Evolutionary conservation across 1,140 invertebrate species (phyloP).

Genomic region (Anthonomus grandis): DNA sequence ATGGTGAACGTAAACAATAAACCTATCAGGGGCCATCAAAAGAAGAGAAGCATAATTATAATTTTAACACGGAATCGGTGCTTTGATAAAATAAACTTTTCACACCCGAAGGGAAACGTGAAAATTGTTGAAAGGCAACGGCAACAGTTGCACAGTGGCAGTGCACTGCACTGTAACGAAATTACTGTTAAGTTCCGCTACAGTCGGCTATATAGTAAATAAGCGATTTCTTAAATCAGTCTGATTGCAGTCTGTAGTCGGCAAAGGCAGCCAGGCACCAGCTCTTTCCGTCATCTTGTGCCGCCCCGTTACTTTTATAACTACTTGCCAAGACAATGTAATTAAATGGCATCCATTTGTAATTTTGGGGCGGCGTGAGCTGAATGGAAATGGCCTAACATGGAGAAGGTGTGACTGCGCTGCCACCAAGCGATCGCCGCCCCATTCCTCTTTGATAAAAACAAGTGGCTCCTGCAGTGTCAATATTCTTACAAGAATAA

Average conservation of each 20-base stretch:
- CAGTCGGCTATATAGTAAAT: slow-evolving; percentile 23
- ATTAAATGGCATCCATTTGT: slow-evolving; percentile 51
- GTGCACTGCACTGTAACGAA: slow-evolving; percentile 21
- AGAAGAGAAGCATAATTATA: slow-evolving; percentile 22
- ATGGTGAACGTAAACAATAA: no score
- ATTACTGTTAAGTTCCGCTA: slow-evolving; percentile 26
- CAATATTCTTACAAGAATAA: slow-evolving; percentile 43
- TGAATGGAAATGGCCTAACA: slow-evolving; percentile 47
- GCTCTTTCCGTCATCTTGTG: slow-evolving; percentile 35
- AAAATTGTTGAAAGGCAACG: slow-evolving; percentile 21
- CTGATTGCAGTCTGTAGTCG: slow-evolving; percentile 46
- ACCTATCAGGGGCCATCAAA: no score
- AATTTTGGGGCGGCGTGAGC: slow-evolving; percentile 47
- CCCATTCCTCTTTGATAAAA: slow-evolving; percentile 42
- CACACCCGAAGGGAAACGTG: slow-evolving; percentile 23
- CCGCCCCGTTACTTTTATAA: slow-evolving; percentile 48
- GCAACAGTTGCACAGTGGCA: slow-evolving; percentile 20
- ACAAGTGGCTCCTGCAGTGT: slow-evolving; percentile 43
- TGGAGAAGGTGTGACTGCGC: slow-evolving; percentile 49
- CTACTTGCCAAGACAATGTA: slow-evolving; percentile 50
- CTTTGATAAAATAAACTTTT: slow-evolving; percentile 19
- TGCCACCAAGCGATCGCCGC: slow-evolving; percentile 41
- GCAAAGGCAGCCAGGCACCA: no score
- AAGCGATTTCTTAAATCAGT: slow-evolving; percentile 43
- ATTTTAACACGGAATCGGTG: slow-evolving; percentile 20